Evolutionary conservation across 2,888 invertebrate species (phyloP).

Genomic region (Amblyjoppa fuscipennis): DNA sequence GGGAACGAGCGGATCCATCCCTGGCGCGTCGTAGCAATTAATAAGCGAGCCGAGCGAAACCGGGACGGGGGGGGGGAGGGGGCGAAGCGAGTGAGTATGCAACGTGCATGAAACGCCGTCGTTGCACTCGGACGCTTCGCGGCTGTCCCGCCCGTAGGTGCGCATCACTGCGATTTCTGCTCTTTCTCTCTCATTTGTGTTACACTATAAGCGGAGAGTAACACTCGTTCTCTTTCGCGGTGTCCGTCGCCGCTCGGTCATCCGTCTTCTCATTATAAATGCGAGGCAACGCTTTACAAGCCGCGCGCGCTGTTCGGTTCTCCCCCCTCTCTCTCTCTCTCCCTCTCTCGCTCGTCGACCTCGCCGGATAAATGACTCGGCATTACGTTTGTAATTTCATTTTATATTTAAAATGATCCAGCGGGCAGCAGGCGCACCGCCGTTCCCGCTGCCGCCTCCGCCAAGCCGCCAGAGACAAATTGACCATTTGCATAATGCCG

Average conservation of each 20-base stretch:
- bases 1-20: constrained; percentile 61
- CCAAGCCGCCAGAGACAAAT: constrained; percentile 78
- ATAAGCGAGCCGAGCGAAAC: constrained; percentile 58
- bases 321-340: constrained; percentile 23
- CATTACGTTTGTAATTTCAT: constrained; percentile 81
- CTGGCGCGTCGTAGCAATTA: constrained; percentile 62
- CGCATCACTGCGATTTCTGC: constrained; percentile 38
- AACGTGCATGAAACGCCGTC: constrained; percentile 33
- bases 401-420: constrained; percentile 81
- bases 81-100: constrained; percentile 5
- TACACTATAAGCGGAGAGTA: constrained; percentile 28
- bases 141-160: constrained; percentile 29
- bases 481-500: constrained; percentile 82
- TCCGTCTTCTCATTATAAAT: constrained; percentile 81
- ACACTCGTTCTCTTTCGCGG: constrained; percentile 43
- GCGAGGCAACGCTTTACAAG: constrained; percentile 75
- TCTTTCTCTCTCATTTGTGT: constrained; percentile 42
- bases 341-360: constrained; percentile 64
- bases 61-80: constrained; percentile 30
- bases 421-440: constrained; percentile 48
- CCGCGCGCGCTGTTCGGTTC: constrained; percentile 54
- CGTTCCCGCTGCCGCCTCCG: constrained; percentile 60
- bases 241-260: constrained; percentile 71
- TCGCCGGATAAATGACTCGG: constrained; percentile 78
- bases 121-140: constrained; percentile 23